Percentiles rank a stretch among this genome's conserved stretches.
phyloP scores from a whole-genome alignment of 2,888 invertebrate genomes.

The Cryptocheilus praepositus region DNA sequence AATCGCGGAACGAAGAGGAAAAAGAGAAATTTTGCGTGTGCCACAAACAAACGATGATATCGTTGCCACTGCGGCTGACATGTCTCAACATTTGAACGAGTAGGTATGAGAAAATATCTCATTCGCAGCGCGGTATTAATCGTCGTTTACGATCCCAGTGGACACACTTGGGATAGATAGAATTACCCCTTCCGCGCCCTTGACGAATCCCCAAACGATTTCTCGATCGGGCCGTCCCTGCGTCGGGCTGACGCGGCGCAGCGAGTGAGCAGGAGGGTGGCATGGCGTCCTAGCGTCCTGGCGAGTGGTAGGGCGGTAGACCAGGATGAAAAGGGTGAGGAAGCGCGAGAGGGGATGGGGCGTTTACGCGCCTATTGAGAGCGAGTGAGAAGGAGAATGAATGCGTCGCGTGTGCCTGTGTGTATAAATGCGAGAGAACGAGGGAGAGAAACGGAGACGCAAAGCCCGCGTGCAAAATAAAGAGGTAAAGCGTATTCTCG shows the following conservation, averaged over 20 bases:
- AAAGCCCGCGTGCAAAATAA: constrained; percentile 31
- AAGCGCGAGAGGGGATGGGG: constrained; percentile 18
- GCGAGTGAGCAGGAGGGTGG: constrained; percentile 31
- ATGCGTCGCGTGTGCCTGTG: constrained; percentile 27
- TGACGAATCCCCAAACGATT: constrained; percentile 29
- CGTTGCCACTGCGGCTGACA: no score
- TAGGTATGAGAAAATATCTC: no score
- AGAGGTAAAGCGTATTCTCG: constrained; percentile 47
- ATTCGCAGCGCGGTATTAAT: no score
- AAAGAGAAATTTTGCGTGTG: no score
- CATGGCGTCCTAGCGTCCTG: not conserved
- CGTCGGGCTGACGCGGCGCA: constrained; percentile 30
- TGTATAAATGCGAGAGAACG: constrained; percentile 33
- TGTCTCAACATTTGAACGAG: no score
- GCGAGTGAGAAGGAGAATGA: constrained; percentile 14
- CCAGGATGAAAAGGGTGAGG: constrained; percentile 17
- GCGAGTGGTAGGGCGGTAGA: constrained; percentile 9
- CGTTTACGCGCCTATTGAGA: not conserved
- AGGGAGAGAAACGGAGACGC: constrained; percentile 36
- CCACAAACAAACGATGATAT: no score
- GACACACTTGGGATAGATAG: constrained; percentile 32
- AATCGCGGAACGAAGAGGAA: no score
- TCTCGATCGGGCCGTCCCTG: constrained; percentile 45
- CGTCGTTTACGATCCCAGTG: constrained; percentile 9
- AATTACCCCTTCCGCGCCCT: constrained; percentile 37